Evolutionary conservation across 1,140 invertebrate species (phyloP).

Genomic region (Temnothorax nylanderi): DNA sequence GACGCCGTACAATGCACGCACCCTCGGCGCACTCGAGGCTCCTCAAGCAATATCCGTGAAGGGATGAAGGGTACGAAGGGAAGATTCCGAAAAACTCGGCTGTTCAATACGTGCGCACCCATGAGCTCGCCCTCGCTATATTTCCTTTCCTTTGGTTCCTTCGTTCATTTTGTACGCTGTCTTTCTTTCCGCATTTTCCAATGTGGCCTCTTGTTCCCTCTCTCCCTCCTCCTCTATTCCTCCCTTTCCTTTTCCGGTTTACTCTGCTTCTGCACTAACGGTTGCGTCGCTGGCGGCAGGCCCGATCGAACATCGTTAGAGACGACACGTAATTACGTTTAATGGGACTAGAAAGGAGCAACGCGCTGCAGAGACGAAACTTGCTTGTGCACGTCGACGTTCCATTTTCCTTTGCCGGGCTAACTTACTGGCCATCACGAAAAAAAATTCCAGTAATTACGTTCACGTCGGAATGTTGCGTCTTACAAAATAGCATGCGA

Average conservation of each 20-base stretch:
- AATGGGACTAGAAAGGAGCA: constrained; percentile 69
- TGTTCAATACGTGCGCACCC: constrained; percentile 76
- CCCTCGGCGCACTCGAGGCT: constrained; percentile 79
- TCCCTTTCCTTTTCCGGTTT: background rate
- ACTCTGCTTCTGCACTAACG: constrained; percentile 28
- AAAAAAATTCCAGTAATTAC: constrained; percentile 43
- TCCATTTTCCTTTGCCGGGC: constrained; percentile 69
- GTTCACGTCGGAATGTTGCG: constrained; percentile 9
- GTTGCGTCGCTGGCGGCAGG: constrained; percentile 6
- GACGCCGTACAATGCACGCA: constrained; percentile 81
- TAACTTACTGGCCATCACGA: constrained; percentile 40
- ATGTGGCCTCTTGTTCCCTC: background rate
- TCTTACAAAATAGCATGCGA: constrained; percentile 19
- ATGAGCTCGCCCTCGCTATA: constrained; percentile 60
- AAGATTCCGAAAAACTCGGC: constrained; percentile 80
- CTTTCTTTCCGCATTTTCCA: constrained; percentile 17
- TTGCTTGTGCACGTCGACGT: constrained; percentile 51
- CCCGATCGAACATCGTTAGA: constrained; percentile 64
- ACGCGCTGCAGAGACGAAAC: constrained; percentile 55
- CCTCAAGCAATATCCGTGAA: constrained; percentile 78
- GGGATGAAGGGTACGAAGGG: constrained; percentile 70
- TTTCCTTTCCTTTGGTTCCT: constrained; percentile 54
- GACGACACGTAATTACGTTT: constrained; percentile 73
- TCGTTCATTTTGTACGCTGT: background rate
- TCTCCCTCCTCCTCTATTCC: background rate